phyloP scores from a whole-genome alignment of 1,140 invertebrate species.

The Himalopsyche phryganea region DNA sequence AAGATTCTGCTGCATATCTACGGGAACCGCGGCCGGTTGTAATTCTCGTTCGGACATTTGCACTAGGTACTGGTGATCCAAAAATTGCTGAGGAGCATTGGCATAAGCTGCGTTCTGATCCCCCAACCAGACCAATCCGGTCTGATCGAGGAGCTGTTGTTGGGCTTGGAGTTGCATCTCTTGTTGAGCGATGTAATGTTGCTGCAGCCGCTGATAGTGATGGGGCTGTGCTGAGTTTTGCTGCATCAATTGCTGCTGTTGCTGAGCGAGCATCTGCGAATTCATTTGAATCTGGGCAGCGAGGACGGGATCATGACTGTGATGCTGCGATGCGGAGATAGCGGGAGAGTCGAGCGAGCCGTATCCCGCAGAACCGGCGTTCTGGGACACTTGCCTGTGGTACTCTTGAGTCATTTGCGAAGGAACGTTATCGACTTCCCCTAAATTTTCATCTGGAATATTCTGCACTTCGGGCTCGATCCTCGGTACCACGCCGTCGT shows the following conservation, averaged over 20 bases:
- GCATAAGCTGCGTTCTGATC: slow-evolving; percentile 20
- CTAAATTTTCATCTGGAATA: slow-evolving; percentile 7
- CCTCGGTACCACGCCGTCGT: too few relatives aligned
- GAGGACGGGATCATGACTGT: slow-evolving; percentile 46
- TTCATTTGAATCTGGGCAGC: slow-evolving; percentile 48
- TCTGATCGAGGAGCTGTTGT: slow-evolving; percentile 47
- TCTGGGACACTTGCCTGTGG: slow-evolving; percentile 36
- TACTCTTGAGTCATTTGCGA: slow-evolving; percentile 31
- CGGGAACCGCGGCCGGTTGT: slow-evolving; percentile 24
- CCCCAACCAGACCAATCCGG: slow-evolving; percentile 43
- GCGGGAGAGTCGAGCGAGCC: slow-evolving; percentile 31
- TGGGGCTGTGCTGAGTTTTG: slow-evolving; percentile 50
- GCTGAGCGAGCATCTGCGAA: slow-evolving; percentile 45
- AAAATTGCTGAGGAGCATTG: slow-evolving; percentile 34
- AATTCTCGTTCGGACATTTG: slow-evolving; percentile 32
- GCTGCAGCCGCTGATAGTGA: slow-evolving; percentile 47
- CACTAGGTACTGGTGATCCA: slow-evolving; percentile 34
- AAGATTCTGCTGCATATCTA: slow-evolving; percentile 37
- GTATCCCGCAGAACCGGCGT: slow-evolving; percentile 22
- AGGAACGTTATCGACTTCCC: slow-evolving; percentile 13
- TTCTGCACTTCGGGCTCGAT: too few relatives aligned
- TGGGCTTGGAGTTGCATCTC: slow-evolving; percentile 46
- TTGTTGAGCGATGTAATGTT: slow-evolving; percentile 47
- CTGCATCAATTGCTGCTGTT: slow-evolving; percentile 50
- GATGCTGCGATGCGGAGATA: slow-evolving; percentile 42